These are phyloP conservation scores for Hippopotamyrus pictus DNA, from an alignment of 2,797 vertebrate species.

Conservation along the genomic window DNA sequence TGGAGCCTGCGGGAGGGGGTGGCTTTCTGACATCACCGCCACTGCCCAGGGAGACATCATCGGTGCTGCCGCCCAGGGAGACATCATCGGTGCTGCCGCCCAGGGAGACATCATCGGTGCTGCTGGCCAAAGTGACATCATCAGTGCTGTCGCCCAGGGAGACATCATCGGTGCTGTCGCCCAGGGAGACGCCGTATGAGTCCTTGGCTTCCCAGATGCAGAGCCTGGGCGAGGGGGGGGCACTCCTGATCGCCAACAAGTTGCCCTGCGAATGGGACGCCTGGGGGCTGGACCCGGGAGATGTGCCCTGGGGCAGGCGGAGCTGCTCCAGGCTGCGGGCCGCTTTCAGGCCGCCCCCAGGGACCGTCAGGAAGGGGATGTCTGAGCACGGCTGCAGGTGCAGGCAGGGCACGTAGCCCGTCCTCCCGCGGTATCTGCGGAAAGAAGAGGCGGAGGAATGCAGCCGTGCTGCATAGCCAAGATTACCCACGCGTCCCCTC, in stretches of 20 bases:
- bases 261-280: constrained; percentile 43
- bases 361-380: constrained; percentile 46
- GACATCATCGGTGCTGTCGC: background rate
- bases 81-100: background rate
- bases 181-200: background rate
- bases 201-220: background rate
- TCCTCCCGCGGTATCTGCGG: constrained; percentile 58
- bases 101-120: background rate
- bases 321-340: constrained; percentile 34
- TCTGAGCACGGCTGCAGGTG: constrained; percentile 67
- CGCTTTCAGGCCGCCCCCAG: background rate
- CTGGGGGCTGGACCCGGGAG: constrained; percentile 11
- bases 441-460: background rate
- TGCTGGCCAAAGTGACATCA: background rate
- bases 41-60: background rate
- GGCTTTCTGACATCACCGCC: constrained; percentile 24
- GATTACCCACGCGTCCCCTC: background rate
- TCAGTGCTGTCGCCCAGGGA: background rate
- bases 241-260: background rate
- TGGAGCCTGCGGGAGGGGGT: background rate
- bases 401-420: constrained; percentile 72
- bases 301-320: constrained; percentile 48
- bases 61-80: background rate
- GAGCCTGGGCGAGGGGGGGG: background rate
- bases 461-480: background rate